Base-by-base conservation (phyloP, 1,140 invertebrate species). In the Halictus rubicundus region DNA sequence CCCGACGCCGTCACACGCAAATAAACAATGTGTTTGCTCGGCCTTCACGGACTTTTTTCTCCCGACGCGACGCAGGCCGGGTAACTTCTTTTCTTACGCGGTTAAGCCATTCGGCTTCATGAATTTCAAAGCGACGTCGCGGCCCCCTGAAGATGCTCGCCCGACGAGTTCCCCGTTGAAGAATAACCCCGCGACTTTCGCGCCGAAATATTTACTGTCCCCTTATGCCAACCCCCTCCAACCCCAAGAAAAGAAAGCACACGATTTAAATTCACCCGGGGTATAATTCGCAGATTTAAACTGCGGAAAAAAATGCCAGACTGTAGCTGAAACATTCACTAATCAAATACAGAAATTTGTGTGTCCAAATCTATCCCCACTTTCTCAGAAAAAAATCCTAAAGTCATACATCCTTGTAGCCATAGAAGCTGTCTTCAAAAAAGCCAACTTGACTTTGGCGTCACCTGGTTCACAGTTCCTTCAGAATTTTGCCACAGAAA, bases 51-150 rank as follows among this genome's bases (percentile, higher is more conserved):
- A 65, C 63, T 66, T 76, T 61, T 42, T 49, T 32, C n/a, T 46
- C 46, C 63, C 66, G 52, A 27, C 8, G 8, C 39, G 39, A 32
- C 32, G 8, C 39, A 12, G 19, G 3, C 32, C 16, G 9, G 5
- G 39, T 42, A 88, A 90, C 87, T 91, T 88, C 79, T 73, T 57
- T 76, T 81, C 81, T 88, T 88, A 86, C 85, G 83, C 81, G 83
- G 88, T 89, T 89, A 86, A 85, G 83, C 82, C 81, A 88, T 88
- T 88, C 87, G 80, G 76, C 79, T 82, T 90, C 88, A 89, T 91
- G 89, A 91, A 90, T 91, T 91, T 91, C 85, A 90, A 90, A 90
- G 85, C 76, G 79, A 81, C 76, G 42, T 68, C 63, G 21, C 68
- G 75, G 57, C 54, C 68, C 70, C 39, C 27, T 12, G 80, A 61